A percentile compares a stretch with the other conserved stretches of the same genome.
phyloP scores from a whole-genome alignment of 2,797 vertebrate genomes.

The Anableps anableps region DNA sequence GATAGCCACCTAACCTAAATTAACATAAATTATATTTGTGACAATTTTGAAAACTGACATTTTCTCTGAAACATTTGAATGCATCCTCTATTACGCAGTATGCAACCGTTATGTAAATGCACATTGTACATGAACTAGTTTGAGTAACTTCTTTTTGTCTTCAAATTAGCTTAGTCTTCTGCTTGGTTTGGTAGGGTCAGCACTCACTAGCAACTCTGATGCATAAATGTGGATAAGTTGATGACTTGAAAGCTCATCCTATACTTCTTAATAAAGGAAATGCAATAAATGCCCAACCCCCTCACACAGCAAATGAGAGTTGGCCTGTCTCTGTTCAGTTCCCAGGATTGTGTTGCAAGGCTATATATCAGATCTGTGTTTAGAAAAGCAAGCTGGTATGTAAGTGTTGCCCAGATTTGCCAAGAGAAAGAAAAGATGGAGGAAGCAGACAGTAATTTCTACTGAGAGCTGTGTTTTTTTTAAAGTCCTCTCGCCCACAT shows the following conservation, averaged over 20 bases:
- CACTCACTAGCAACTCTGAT: not conserved
- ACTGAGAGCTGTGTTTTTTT: constrained; percentile 1
- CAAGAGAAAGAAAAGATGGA: not conserved
- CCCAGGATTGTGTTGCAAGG: not conserved
- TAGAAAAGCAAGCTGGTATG: not conserved
- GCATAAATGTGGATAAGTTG: not conserved
- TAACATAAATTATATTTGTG: not conserved
- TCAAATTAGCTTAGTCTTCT: not conserved
- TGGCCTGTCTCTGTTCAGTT: not conserved
- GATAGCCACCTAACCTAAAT: not conserved
- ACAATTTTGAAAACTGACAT: not conserved
- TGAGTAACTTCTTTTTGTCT: not conserved
- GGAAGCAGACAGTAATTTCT: constrained; percentile 1
- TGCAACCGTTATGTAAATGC: not conserved
- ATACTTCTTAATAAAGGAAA: not conserved
- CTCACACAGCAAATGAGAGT: not conserved
- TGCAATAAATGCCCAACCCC: not conserved
- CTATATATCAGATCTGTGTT: not conserved
- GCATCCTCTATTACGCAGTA: not conserved
- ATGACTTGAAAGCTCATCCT: not conserved
- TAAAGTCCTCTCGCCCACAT: constrained; percentile 1
- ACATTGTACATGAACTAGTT: not conserved
- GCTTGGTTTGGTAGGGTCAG: not conserved
- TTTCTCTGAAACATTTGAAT: not conserved
- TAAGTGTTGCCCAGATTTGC: not conserved